Conservation (phyloP, 2,797 vertebrate species). For the Carduelis carduelis region DNA sequence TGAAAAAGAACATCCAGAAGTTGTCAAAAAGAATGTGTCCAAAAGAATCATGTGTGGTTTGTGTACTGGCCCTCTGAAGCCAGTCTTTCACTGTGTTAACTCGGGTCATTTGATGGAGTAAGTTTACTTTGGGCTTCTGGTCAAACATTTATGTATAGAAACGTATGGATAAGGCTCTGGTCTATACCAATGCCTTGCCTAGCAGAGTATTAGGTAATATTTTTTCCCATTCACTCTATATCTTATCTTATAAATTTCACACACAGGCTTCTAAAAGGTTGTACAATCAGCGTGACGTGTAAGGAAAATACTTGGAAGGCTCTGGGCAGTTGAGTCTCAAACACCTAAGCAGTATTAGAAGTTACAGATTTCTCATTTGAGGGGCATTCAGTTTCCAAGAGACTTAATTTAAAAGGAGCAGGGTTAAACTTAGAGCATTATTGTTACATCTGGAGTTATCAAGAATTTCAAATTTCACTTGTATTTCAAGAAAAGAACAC, state of each 20-base stretch:
- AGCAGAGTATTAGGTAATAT: background rate
- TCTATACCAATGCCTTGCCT: background rate
- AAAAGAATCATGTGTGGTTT: background rate
- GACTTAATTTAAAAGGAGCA: conserved; percentile 35
- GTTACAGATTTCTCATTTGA: conserved; percentile 51
- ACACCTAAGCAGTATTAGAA: conserved; percentile 52
- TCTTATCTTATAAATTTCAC: conserved; percentile 41
- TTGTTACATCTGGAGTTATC: conserved; percentile 21
- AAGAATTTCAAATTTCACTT: conserved; percentile 30
- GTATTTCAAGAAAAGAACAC: conserved; percentile 25
- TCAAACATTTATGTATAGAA: background rate
- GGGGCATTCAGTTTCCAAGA: conserved; percentile 60
- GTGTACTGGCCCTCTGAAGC: conserved; percentile 15
- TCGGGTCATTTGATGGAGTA: conserved; percentile 4
- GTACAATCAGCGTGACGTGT: background rate
- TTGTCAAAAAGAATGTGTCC: background rate
- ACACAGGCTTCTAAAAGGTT: conserved; percentile 15
- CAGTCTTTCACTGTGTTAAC: background rate
- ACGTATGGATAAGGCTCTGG: background rate
- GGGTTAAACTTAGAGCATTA: conserved; percentile 33
- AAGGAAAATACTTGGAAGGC: background rate
- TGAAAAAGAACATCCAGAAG: background rate
- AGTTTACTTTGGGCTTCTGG: conserved; percentile 1
- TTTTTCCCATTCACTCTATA: background rate
- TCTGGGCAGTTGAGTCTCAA: conserved; percentile 28